Percentiles rank a stretch among this genome's conserved stretches.
Evolutionary conservation across 2,113 vertebrate genomes (phyloP).

Genomic region (Collichthys lucidus): DNA sequence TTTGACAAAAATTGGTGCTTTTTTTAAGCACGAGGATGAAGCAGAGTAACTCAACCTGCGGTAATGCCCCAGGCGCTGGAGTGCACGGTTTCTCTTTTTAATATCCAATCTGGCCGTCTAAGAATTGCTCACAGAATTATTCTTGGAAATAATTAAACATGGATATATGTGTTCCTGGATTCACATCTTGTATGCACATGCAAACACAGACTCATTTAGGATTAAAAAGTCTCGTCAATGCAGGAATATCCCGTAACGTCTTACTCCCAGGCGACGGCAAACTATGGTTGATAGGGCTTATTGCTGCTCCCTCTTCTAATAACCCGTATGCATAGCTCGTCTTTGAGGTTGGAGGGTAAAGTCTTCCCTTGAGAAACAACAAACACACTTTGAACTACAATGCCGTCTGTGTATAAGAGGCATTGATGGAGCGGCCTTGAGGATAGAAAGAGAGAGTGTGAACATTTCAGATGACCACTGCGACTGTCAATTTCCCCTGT

Average conservation of each 20-base stretch:
- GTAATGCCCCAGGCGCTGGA: background rate
- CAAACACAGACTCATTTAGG: constrained; percentile 4
- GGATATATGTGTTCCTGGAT: background rate
- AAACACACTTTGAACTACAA: constrained; percentile 25
- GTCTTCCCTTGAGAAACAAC: constrained; percentile 36
- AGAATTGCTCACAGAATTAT: background rate
- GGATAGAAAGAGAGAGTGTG: constrained; percentile 30
- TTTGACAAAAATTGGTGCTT: constrained; percentile 15
- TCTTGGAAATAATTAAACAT: constrained; percentile 30
- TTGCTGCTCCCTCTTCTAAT: background rate
- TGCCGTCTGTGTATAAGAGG: background rate
- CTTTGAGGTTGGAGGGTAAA: constrained; percentile 22
- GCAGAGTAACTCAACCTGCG: constrained; percentile 7
- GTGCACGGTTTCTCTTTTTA: constrained; percentile 39
- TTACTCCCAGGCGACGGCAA: background rate
- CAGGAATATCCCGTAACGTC: background rate
- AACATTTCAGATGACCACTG: constrained; percentile 50
- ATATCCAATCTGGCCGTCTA: constrained; percentile 31
- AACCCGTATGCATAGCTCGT: background rate
- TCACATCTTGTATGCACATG: background rate
- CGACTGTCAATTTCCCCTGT: constrained; percentile 54
- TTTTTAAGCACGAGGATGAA: background rate
- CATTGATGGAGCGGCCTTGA: constrained; percentile 42
- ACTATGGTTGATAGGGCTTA: background rate
- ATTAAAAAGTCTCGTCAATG: background rate